These are phyloP conservation scores for Parambassis ranga DNA, from an alignment of 2,797 vertebrate genomes.

Conservation along the genomic window DNA sequence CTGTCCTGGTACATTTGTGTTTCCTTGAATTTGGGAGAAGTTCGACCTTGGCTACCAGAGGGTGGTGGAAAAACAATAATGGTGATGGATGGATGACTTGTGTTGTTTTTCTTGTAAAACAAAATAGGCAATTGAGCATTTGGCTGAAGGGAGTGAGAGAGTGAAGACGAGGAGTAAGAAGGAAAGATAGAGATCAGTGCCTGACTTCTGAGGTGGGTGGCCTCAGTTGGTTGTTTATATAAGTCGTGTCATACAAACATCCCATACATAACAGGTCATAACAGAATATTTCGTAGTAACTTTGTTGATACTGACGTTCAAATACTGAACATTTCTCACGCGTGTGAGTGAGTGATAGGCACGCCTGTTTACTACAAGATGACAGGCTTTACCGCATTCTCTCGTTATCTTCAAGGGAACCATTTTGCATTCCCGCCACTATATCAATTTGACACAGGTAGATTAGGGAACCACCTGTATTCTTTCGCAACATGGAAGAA, in stretches of 20 bases:
- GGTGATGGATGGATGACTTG: slow-evolving; percentile 41
- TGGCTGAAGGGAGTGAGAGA: slow-evolving; percentile 3
- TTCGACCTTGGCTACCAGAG: slow-evolving; percentile 4
- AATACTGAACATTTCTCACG: neutral
- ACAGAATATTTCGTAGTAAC: too few species aligned
- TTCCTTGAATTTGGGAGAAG: slow-evolving; percentile 22
- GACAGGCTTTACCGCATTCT: slow-evolving; percentile 59
- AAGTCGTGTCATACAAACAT: too few species aligned
- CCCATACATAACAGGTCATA: too few species aligned
- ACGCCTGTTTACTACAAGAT: slow-evolving; percentile 42
- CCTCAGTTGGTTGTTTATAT: slow-evolving; percentile 27
- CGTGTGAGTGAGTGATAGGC: neutral
- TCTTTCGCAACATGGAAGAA: slow-evolving; percentile 11
- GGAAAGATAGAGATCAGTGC: slow-evolving; percentile 13
- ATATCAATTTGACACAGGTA: slow-evolving; percentile 14
- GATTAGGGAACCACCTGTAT: slow-evolving; percentile 29
- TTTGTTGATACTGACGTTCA: slow-evolving; percentile 2
- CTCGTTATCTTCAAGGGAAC: slow-evolving; percentile 13
- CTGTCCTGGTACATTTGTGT: slow-evolving; percentile 20
- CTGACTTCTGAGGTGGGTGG: slow-evolving; percentile 49
- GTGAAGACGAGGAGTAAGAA: slow-evolving; percentile 6
- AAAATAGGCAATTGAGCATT: slow-evolving; percentile 41
- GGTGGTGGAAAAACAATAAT: slow-evolving; percentile 34
- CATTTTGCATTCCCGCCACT: slow-evolving; percentile 39
- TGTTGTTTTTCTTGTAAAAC: slow-evolving; percentile 49